Evolutionary conservation across 2,888 invertebrate species (phyloP).

Genomic region (Apodemia mormo): DNA sequence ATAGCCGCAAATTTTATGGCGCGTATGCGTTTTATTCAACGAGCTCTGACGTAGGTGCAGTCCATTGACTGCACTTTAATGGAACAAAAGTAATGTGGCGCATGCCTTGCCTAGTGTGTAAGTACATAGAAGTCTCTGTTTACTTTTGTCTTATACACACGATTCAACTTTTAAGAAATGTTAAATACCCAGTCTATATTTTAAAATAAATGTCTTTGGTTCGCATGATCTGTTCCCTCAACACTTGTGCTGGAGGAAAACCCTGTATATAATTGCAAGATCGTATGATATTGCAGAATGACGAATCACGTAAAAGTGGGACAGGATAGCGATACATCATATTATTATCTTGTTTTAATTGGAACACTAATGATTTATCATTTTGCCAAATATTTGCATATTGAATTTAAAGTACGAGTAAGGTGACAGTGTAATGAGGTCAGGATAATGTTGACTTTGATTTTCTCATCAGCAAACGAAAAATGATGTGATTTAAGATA

Average conservation of each 20-base stretch:
- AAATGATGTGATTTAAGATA: neutral
- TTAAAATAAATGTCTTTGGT: neutral
- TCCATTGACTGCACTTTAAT: no score
- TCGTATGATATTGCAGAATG: neutral
- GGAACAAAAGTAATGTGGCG: no score
- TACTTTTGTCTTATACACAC: no score
- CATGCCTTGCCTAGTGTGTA: no score
- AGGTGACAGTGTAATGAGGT: constrained; percentile 23
- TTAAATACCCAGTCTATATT: neutral
- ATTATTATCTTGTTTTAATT: constrained; percentile 29
- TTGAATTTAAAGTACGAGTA: constrained; percentile 28
- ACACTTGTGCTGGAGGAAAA: neutral
- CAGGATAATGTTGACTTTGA: constrained; percentile 14
- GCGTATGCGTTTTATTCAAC: no score
- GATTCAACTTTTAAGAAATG: no score
- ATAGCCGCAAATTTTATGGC: no score
- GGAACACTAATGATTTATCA: constrained; percentile 31
- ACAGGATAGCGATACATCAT: constrained; percentile 21
- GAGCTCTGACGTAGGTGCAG: no score
- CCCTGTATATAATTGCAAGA: constrained; percentile 7
- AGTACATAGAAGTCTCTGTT: no score
- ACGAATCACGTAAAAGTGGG: constrained; percentile 15
- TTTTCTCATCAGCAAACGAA: neutral
- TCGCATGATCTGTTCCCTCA: neutral
- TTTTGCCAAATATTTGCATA: constrained; percentile 29